Evolutionary conservation across 2,888 invertebrate species (phyloP).

Genomic region (Pharmacophagus antenor): DNA sequence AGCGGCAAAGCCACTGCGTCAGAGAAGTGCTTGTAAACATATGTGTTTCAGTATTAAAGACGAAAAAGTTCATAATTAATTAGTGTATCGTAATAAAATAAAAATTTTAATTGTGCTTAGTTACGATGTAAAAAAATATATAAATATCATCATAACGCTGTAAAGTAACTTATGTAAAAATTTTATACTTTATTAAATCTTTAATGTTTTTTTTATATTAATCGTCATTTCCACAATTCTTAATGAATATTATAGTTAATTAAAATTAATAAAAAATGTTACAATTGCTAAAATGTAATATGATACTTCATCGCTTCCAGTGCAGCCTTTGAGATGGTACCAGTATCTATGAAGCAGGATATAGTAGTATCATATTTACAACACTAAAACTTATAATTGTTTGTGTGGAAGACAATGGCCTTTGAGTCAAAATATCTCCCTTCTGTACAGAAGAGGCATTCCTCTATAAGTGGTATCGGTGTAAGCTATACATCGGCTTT

Average conservation of each 20-base stretch:
- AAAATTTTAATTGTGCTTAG: too few species aligned
- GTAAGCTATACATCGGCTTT: conserved; percentile 62
- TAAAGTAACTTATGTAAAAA: too few species aligned
- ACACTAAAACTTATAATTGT: conserved; percentile 25
- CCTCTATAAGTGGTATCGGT: conserved; percentile 55
- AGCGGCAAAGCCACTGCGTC: too few species aligned
- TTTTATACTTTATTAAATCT: too few species aligned
- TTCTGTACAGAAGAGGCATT: conserved; percentile 41
- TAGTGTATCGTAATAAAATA: too few species aligned
- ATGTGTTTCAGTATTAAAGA: too few species aligned
- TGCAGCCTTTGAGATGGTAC: not conserved
- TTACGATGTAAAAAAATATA: too few species aligned
- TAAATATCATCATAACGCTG: too few species aligned
- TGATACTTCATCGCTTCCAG: not conserved
- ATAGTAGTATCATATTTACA: conserved; percentile 21
- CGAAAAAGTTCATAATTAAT: too few species aligned
- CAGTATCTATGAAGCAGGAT: conserved; percentile 2
- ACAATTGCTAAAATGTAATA: not conserved
- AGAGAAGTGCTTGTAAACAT: too few species aligned
- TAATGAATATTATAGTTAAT: not conserved
- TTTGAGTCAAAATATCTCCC: conserved; percentile 44
- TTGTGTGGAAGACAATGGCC: conserved; percentile 4
- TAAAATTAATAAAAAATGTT: not conserved
- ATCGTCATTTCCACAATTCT: too few species aligned
- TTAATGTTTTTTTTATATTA: too few species aligned